Evolutionary conservation across 2,888 invertebrate genomes (phyloP).

Genomic region (Drosophila trichaetosa): DNA sequence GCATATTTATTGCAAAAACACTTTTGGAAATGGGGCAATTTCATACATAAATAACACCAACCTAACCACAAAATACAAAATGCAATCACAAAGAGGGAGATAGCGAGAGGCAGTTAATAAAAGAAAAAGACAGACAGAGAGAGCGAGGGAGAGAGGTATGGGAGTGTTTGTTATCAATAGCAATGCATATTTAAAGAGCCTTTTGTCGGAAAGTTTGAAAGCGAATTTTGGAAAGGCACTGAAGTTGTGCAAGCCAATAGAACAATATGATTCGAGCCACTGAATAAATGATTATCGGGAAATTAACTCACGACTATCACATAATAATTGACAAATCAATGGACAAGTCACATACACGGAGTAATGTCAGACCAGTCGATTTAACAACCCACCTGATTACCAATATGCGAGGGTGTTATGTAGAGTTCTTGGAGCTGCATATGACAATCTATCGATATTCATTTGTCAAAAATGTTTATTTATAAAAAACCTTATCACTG

Average conservation of each 20-base stretch:
- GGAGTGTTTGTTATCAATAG: conserved; percentile 17
- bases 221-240: conserved; percentile 5
- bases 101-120: neutral
- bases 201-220: conserved; percentile 31
- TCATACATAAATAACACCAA: conserved; percentile 22
- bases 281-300: conserved; percentile 44
- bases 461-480: neutral
- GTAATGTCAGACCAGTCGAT: conserved; percentile 1
- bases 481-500: neutral
- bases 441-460: neutral
- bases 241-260: neutral
- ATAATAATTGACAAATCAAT: conserved; percentile 35
- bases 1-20: conserved; percentile 55
- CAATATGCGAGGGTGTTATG: neutral
- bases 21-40: conserved; percentile 28
- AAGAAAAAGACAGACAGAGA: neutral
- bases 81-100: conserved; percentile 7
- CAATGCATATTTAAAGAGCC: conserved; percentile 46
- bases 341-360: conserved; percentile 15
- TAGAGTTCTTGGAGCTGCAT: neutral
- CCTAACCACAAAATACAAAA: conserved; percentile 10
- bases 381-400: neutral
- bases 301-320: conserved; percentile 20
- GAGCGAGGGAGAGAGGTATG: neutral
- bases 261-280: conserved; percentile 5